Evolutionary conservation across 2,888 invertebrate genomes (phyloP), one percentile per base, ranked within the genome.

Genomic region (Cremastobaeus sp.): DNA sequence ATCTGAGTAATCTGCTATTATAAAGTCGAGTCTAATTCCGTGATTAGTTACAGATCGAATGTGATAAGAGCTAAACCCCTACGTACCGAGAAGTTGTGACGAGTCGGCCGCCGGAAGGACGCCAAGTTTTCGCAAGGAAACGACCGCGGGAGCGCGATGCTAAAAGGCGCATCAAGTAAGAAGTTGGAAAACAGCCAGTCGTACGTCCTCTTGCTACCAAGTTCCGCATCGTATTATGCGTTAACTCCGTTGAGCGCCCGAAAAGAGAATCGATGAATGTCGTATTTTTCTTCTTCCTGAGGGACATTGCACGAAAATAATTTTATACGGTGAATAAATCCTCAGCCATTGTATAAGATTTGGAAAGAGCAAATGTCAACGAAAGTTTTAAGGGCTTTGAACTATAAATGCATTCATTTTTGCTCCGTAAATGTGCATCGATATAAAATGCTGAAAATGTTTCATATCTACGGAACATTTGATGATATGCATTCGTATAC

Each of bases 171-270:
- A 77, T 75, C 72, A 73, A 75, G 69, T 65, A 55, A 64, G 39
- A 62, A 74, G 64, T 77, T 76, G 76, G 77, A 70, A 69, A 54
- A 54, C 64, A 50, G 76, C 76, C 76, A 76, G 69, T 59, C 69
- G 65, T 66, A 54, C 52, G 73, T 70, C 69, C 43, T 71, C 57
- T 64, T 55, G 60, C 50, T 74, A 60, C 55, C 76, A 62, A 72
- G 78, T 76, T 77, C 76, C 73, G 72, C 77, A 79, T 79, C 70
- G 69, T 70, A 74, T 79, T 79, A 76, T 76, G 65, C 72, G 69
- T 74, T 74, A 74, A 70, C 74, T 69, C 55, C 25, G 57, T 28
- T 21, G 70, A 64, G 70, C 41, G 52, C 41, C 41, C 69, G 71
- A 64, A 73, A 77, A 76, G 43, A 74, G 68, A 70, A 70, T 70